Evolutionary conservation across 2,113 vertebrate genomes (phyloP), one percentile per base, ranked within the genome.

Genomic region (Holacanthus passer): DNA sequence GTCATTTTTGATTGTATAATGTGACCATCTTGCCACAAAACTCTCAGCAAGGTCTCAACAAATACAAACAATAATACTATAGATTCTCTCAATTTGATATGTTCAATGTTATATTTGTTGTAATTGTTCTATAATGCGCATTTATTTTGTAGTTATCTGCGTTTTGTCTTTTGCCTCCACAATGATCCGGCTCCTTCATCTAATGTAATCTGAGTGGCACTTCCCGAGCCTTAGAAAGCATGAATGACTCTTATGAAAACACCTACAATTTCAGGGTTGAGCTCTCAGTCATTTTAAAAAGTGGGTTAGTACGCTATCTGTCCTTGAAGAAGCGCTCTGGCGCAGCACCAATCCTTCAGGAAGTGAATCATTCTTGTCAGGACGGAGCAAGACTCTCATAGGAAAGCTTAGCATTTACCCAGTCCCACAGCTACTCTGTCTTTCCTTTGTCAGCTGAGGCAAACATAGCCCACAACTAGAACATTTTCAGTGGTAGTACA

Each of bases 281-380:
- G 66, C 67, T 81, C 79, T 85, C 71, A 69, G 66, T 93, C 81
- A 85, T 84, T 85, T 82, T 45, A 75, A 80, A 80, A 88, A 87
- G 70, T 83, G 67, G 85, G 87, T 90, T 87, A 88, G 73, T 73
- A n/a, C 78, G n/a, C 88, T 91, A 86, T 91, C 91, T 89, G 85
- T 90, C 91, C 91, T 91, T 92, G 91, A 91, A 91, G 84, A 82
- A 88, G 86, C 48, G 24, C 78, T 89, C 76, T 89, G 86, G 89
- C 84, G 56, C 73, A 59, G 82, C 82, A 87, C 82, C 88, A 91
- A 65, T 89, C 84, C 74, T 92, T 93, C 77, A 91, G 85, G 79
- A 92, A 85, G 89, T 87, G 75, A 91, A 88, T 83, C 82, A 81
- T 78, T 90, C 83, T 87, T 82, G 81, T 91, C 82, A 86, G 77